phyloP scores from a whole-genome alignment of 2,888 invertebrate genomes.

The Cantharis rufa region DNA sequence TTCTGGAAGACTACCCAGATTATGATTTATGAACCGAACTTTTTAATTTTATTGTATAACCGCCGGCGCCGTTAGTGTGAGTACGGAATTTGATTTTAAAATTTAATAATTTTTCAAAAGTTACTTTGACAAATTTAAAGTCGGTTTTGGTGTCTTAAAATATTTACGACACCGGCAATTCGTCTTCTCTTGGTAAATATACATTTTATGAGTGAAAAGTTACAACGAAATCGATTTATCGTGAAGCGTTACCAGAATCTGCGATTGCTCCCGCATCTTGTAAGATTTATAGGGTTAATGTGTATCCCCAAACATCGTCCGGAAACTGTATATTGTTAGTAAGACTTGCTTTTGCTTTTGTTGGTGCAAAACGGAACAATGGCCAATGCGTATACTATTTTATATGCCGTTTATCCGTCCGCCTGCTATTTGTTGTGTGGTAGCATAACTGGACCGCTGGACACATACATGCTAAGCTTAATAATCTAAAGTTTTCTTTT shows the following conservation, averaged over 20 bases:
- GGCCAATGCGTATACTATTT: slow-evolving; percentile 8
- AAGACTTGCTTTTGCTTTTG: not conserved
- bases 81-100: not conserved
- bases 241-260: slow-evolving; percentile 1
- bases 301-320: slow-evolving; percentile 1
- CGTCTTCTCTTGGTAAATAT: not conserved
- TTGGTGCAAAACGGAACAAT: slow-evolving; percentile 17
- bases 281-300: slow-evolving; percentile 4
- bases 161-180: not conserved
- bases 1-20: not conserved
- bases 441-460: no score
- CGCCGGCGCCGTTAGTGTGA: not conserved
- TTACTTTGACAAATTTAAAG: not conserved
- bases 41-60: not conserved
- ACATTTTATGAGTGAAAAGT: slow-evolving; percentile 2
- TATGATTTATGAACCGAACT: not conserved
- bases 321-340: slow-evolving; percentile 14
- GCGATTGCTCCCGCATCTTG: slow-evolving; percentile 3
- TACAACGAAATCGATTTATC: slow-evolving; percentile 3
- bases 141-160: not conserved
- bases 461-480: no score
- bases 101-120: not conserved
- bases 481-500: no score
- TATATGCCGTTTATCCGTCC: slow-evolving; percentile 15
- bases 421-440: slow-evolving; percentile 5